A percentile compares a stretch with the other conserved stretches of the same genome.
phyloP scores from a whole-genome alignment of 2,888 invertebrate species.

The Andrena minutula region DNA sequence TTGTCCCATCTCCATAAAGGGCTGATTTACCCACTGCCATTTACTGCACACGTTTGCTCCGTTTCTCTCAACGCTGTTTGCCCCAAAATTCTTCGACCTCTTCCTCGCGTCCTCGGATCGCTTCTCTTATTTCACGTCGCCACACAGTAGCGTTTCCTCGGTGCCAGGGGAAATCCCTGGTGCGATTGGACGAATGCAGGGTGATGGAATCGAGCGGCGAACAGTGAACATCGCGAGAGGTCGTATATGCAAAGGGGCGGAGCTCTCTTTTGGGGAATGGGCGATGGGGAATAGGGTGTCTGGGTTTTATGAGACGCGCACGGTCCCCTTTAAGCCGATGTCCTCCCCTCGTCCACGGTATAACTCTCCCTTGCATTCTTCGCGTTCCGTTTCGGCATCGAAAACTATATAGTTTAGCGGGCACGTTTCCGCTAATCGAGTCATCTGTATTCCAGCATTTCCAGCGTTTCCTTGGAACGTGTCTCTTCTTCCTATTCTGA shows the following conservation, averaged over 20 bases:
- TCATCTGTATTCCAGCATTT: constrained; percentile 10
- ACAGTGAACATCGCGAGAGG: constrained; percentile 37
- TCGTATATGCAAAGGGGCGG: constrained; percentile 27
- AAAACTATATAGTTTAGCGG: constrained; percentile 7
- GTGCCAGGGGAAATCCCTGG: not conserved
- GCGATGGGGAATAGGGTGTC: constrained; percentile 68
- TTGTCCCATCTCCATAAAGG: too few relatives aligned
- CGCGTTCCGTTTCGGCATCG: constrained; percentile 5
- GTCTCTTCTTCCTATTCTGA: not conserved
- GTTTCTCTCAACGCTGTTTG: too few relatives aligned
- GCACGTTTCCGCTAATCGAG: constrained; percentile 5
- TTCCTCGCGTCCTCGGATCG: not conserved
- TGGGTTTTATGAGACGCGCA: constrained; percentile 74
- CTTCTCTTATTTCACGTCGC: not conserved
- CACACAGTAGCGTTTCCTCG: not conserved
- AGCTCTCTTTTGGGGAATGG: constrained; percentile 22
- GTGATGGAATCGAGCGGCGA: constrained; percentile 45
- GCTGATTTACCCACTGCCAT: too few relatives aligned
- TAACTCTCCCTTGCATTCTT: constrained; percentile 36
- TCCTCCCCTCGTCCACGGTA: constrained; percentile 3
- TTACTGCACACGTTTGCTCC: too few relatives aligned
- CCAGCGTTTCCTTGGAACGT: not conserved
- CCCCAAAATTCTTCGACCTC: not conserved
- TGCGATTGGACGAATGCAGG: constrained; percentile 25
- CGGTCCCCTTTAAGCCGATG: constrained; percentile 44